phyloP scores from a whole-genome alignment of 2,797 vertebrate species.

The Chelidonichthys spinosus region DNA sequence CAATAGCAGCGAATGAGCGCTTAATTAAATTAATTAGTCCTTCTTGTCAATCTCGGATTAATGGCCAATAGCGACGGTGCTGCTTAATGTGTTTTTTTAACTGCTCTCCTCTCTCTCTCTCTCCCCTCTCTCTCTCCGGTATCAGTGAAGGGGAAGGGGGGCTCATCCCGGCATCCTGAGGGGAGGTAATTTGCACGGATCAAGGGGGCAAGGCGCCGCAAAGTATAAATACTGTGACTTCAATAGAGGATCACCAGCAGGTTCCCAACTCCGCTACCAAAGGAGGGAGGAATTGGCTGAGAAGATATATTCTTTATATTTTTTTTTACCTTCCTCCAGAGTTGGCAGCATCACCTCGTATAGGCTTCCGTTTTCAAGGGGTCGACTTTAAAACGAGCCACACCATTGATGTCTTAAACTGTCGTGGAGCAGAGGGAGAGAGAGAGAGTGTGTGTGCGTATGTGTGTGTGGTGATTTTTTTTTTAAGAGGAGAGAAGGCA shows the following conservation, averaged over 20 bases:
- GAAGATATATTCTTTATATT: slow-evolving; percentile 79
- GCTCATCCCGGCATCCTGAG: slow-evolving; percentile 89
- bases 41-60: slow-evolving; percentile 92
- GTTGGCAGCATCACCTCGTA: slow-evolving; percentile 83
- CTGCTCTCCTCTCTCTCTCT: slow-evolving; percentile 42
- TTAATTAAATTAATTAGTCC: slow-evolving; percentile 97
- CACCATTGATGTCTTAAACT: slow-evolving; percentile 92
- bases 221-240: slow-evolving; percentile 99
- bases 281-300: slow-evolving; percentile 88
- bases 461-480: slow-evolving; percentile 47
- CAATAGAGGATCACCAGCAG: slow-evolving; percentile 91
- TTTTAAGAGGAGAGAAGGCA: slow-evolving; percentile 70
- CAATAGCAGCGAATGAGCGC: slow-evolving; percentile 89
- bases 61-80: slow-evolving; percentile 87
- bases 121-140: slow-evolving; percentile 54
- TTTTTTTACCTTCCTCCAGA: slow-evolving; percentile 72
- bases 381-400: slow-evolving; percentile 82
- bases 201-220: slow-evolving; percentile 93
- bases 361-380: slow-evolving; percentile 72
- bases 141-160: slow-evolving; percentile 85
- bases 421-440: slow-evolving; percentile 81
- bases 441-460: slow-evolving; percentile 56
- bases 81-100: slow-evolving; percentile 64
- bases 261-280: slow-evolving; percentile 87
- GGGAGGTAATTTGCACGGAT: slow-evolving; percentile 96